Evolutionary conservation across 1,140 invertebrate genomes (phyloP).

Genomic region (Drosophila bipectinata): DNA sequence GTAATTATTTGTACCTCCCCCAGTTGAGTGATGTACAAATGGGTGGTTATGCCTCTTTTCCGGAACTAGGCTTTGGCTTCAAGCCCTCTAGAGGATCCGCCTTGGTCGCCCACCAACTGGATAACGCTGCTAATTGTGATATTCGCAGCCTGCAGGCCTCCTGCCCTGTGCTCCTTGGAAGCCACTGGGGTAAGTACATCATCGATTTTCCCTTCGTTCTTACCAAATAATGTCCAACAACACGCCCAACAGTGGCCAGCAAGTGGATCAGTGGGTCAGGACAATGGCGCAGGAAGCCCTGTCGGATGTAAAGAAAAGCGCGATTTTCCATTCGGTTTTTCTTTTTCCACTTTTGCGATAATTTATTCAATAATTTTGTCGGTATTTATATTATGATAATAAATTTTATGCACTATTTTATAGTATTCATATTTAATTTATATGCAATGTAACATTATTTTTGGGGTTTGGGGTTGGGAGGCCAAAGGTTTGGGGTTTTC

Average conservation of each 20-base stretch:
- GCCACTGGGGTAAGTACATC: slow-evolving; percentile 91
- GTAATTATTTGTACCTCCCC: background rate
- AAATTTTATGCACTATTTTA: slow-evolving; percentile 79
- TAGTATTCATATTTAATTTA: slow-evolving; percentile 78
- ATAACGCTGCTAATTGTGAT: slow-evolving; percentile 95
- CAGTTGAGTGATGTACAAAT: slow-evolving; percentile 96
- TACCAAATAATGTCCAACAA: background rate
- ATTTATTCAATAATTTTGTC: slow-evolving; percentile 81
- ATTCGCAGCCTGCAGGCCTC: slow-evolving; percentile 95
- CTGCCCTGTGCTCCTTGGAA: slow-evolving; percentile 97
- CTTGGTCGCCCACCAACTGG: slow-evolving; percentile 97
- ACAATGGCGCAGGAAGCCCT: slow-evolving; percentile 41
- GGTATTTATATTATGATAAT: slow-evolving; percentile 75
- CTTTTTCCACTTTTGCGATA: slow-evolving; percentile 62
- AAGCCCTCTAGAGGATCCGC: slow-evolving; percentile 94
- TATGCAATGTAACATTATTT: slow-evolving; percentile 80
- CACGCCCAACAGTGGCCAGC: slow-evolving; percentile 36
- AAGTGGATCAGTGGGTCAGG: slow-evolving; percentile 40
- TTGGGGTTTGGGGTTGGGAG: slow-evolving; percentile 5
- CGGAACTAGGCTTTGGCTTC: slow-evolving; percentile 90
- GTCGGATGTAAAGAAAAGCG: slow-evolving; percentile 36
- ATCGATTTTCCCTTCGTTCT: slow-evolving; percentile 14
- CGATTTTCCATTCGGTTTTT: slow-evolving; percentile 24
- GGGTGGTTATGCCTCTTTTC: slow-evolving; percentile 97
- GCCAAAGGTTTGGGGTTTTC: slow-evolving; percentile 4